phyloP scores from a whole-genome alignment of 2,797 vertebrate genomes.

The Kryptolebias ocellatus region DNA sequence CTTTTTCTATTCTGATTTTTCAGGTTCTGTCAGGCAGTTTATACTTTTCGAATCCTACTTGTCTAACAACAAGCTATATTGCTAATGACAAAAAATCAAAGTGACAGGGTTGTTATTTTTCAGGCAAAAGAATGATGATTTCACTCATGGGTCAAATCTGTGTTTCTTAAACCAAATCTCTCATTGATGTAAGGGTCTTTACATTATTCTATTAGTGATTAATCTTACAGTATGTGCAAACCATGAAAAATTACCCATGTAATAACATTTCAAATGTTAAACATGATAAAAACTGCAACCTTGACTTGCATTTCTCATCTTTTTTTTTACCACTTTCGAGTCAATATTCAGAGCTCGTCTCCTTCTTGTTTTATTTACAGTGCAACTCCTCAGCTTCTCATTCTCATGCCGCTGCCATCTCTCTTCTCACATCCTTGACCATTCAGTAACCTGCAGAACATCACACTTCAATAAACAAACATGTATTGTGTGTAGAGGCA shows the following conservation, averaged over 20 bases:
- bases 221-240: too few species aligned
- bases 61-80: too few species aligned
- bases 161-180: too few species aligned
- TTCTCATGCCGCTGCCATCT: conserved; percentile 1
- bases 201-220: too few species aligned
- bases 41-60: too few species aligned
- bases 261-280: neutral
- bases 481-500: conserved; percentile 27
- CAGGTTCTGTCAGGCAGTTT: too few species aligned
- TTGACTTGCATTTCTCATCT: neutral
- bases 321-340: neutral
- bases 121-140: too few species aligned
- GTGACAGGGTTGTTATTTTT: too few species aligned
- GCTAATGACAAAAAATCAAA: too few species aligned
- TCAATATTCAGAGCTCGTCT: conserved; percentile 18
- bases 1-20: too few species aligned
- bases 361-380: conserved; percentile 1
- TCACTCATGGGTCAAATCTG: too few species aligned
- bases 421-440: conserved; percentile 35
- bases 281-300: neutral
- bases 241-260: neutral
- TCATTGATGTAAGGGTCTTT: too few species aligned
- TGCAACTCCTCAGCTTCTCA: neutral
- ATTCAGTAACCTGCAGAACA: conserved; percentile 50
- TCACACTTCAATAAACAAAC: conserved; percentile 63